Evolutionary conservation across 2,113 vertebrate species (phyloP).

Genomic region (Camelus dromedarius): DNA sequence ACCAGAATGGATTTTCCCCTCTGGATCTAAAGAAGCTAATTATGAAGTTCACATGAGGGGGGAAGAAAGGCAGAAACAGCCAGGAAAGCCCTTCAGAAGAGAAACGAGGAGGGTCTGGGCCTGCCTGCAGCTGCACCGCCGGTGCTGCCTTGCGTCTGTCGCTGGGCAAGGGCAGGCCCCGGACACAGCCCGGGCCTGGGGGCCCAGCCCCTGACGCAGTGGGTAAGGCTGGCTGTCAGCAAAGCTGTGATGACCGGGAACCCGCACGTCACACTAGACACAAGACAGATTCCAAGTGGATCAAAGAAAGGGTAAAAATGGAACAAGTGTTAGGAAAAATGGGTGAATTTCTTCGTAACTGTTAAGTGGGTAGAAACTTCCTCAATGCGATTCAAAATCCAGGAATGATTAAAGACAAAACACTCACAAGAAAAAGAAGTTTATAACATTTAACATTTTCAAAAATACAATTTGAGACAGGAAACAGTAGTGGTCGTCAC

Average conservation of each 20-base stretch:
- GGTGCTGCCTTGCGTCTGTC: not conserved
- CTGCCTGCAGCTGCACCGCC: fast-evolving
- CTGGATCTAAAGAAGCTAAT: not conserved
- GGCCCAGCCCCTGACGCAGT: too few species aligned
- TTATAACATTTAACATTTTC: not conserved
- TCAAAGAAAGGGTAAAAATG: not conserved
- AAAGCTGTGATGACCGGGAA: too few species aligned
- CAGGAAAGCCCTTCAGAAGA: not conserved
- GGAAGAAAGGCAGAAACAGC: not conserved
- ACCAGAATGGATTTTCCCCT: not conserved
- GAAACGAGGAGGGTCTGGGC: not conserved
- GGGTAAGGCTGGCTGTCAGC: too few species aligned
- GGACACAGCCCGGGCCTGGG: too few species aligned
- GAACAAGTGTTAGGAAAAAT: not conserved
- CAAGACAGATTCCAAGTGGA: too few species aligned
- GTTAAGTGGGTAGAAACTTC: not conserved
- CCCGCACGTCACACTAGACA: too few species aligned
- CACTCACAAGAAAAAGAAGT: not conserved
- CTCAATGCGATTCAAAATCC: not conserved
- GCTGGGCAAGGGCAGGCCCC: too few species aligned
- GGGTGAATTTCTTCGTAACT: not conserved
- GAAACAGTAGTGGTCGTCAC: not conserved
- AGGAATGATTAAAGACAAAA: constrained; percentile 5
- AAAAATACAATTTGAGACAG: not conserved
- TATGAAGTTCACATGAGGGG: not conserved